A percentile compares a stretch with the other conserved stretches of the same genome.
Evolutionary conservation across 2,113 vertebrate species (phyloP).

Genomic region (Eptesicus fuscus): DNA sequence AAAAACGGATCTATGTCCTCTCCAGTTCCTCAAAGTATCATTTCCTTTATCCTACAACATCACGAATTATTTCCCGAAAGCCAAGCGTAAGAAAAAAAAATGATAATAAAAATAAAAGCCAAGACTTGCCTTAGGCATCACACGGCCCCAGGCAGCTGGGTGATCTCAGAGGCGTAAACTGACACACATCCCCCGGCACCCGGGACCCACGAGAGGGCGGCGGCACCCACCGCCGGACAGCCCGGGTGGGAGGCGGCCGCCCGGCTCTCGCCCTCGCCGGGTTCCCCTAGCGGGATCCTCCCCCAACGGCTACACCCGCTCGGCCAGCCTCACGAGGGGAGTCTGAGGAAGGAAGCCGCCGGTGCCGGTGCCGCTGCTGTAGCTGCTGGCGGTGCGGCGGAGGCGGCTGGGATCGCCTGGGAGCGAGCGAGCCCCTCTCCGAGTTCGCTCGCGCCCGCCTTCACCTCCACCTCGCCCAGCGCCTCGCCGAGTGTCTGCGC

Average conservation of each 20-base stretch:
- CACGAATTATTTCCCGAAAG: constrained; percentile 58
- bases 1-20: constrained; percentile 56
- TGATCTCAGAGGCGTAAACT: constrained; percentile 50
- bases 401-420: constrained; percentile 41
- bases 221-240: constrained; percentile 37
- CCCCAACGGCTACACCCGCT: constrained; percentile 48
- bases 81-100: constrained; percentile 19
- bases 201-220: constrained; percentile 50
- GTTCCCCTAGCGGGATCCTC: constrained; percentile 57
- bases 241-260: constrained; percentile 32
- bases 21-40: constrained; percentile 73
- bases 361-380: background rate
- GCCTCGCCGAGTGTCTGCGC: constrained; percentile 45
- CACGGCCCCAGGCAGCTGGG: constrained; percentile 55
- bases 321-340: constrained; percentile 57
- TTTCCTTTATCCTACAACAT: constrained; percentile 67
- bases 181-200: constrained; percentile 47
- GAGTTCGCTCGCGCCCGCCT: constrained; percentile 67
- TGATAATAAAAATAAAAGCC: constrained; percentile 54
- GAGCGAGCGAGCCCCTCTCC: constrained; percentile 64
- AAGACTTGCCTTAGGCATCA: constrained; percentile 65
- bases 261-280: constrained; percentile 13
- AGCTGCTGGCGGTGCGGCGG: constrained; percentile 14
- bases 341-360: constrained; percentile 59
- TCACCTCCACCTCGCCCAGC: constrained; percentile 69